phyloP scores from a whole-genome alignment of 2,113 vertebrate species.

The Antigone vipio region DNA sequence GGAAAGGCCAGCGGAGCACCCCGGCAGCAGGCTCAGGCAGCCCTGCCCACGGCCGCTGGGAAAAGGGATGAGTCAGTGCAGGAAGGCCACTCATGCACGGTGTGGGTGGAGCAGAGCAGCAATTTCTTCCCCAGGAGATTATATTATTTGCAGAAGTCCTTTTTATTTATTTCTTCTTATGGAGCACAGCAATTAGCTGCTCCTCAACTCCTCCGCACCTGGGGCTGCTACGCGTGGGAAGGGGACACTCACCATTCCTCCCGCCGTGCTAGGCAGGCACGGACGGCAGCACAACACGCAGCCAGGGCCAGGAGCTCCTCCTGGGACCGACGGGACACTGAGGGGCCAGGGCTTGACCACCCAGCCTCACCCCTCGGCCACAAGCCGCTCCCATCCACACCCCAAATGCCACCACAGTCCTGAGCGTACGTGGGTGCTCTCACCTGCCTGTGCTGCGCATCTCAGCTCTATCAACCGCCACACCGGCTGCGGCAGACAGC shows the following conservation, averaged over 20 bases:
- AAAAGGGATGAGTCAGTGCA: neutral
- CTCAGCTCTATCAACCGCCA: accelerated
- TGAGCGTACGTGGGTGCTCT: no score
- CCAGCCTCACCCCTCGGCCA: neutral
- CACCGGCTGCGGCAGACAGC: neutral
- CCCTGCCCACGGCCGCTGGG: neutral
- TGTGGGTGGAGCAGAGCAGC: slow-evolving; percentile 36
- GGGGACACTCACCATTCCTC: accelerated
- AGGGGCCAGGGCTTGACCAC: neutral
- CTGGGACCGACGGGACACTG: accelerated
- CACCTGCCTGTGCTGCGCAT: accelerated
- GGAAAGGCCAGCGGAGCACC: neutral
- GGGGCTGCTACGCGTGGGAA: neutral
- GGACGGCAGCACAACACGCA: neutral
- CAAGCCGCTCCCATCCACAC: neutral
- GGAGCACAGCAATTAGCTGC: neutral
- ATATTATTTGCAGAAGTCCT: neutral
- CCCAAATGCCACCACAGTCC: accelerated
- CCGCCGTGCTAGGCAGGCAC: neutral
- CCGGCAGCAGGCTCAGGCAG: neutral
- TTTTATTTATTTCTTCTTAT: neutral
- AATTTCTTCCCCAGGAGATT: neutral
- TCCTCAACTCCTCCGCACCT: neutral
- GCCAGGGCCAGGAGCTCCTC: neutral
- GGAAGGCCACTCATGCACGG: neutral